These are phyloP conservation scores for Thinocorus orbignyianus DNA, from an alignment of 2,113 vertebrate genomes.

Conservation along the genomic window DNA sequence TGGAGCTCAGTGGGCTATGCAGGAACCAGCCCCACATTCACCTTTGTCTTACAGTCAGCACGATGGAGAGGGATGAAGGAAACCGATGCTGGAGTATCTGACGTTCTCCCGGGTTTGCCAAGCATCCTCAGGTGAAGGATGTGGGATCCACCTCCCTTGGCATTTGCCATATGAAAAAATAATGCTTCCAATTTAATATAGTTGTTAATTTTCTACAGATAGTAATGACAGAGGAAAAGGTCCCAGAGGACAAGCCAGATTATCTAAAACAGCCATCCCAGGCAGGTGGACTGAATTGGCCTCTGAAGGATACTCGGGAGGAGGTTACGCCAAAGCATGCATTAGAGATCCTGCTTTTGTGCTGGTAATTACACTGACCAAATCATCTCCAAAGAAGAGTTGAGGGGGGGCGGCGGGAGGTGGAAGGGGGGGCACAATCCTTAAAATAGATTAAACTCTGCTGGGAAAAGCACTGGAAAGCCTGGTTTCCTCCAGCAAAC, in stretches of 20 bases:
- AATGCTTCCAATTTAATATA: background rate
- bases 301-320: background rate
- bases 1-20: background rate
- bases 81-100: background rate
- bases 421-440: background rate
- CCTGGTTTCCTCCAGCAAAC: background rate
- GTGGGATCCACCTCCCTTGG: background rate
- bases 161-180: background rate
- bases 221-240: background rate
- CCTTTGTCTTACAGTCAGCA: background rate
- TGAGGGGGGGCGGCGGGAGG: too few relatives aligned
- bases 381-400: background rate
- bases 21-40: background rate
- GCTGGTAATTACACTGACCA: background rate
- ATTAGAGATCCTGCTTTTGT: background rate
- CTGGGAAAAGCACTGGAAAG: background rate
- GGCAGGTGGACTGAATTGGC: background rate
- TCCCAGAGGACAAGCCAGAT: background rate
- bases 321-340: background rate
- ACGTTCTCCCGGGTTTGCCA: background rate
- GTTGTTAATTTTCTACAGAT: slow-evolving; percentile 11
- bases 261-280: background rate
- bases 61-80: background rate
- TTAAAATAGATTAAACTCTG: background rate
- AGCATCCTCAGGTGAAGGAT: background rate